Evolutionary conservation across 2,888 invertebrate species (phyloP), one percentile per base, ranked within the genome.

Genomic region (Eupithecia tripunctaria): DNA sequence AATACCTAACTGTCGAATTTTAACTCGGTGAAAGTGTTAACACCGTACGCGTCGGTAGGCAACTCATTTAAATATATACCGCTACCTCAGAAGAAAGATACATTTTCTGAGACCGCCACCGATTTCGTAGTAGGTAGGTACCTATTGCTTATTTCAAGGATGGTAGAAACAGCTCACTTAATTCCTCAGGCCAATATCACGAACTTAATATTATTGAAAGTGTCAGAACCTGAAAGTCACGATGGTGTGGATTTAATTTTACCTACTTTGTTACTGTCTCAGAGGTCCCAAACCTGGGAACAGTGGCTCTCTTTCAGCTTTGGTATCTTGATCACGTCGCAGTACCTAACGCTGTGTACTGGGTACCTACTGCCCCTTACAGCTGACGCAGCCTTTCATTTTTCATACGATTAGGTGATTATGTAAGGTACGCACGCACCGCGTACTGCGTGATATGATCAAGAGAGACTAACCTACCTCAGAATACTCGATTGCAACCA

Each of bases 11-110:
- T 62, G 62, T 32, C 62, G 36, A 63, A 63, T 56, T 56, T 63
- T 63, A 36, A 32, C 32, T 32, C n/a, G 18, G 62, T 36, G 62
- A 63, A 63, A 63, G 62, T 63, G 36, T 36, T 56, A 63, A 63
- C 21, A 12, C 36, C 47, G 47, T 43, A n/a, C 14, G 7, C 36
- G 36, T n/a, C 62, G 32, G 60, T 18, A 15, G 32, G 60, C 8
- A 15, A 12, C 32, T 63, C 62, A n/a, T 63, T 36, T n/a, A 63
- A 62, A 62, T 51, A 36, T 32, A 62, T n/a, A n/a, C n/a, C n/a
- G n/a, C n/a, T n/a, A n/a, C n/a, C n/a, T n/a, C n/a, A n/a, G n/a
- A n/a, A n/a, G n/a, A n/a, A n/a, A n/a, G n/a, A n/a, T n/a, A n/a
- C n/a, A n/a, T n/a, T n/a, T n/a, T n/a, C n/a, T n/a, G n/a, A n/a